A percentile compares a stretch with the other conserved stretches of the same genome.
phyloP scores from a whole-genome alignment of 2,888 invertebrate genomes.

The Drepanosiphum platanoidis region DNA sequence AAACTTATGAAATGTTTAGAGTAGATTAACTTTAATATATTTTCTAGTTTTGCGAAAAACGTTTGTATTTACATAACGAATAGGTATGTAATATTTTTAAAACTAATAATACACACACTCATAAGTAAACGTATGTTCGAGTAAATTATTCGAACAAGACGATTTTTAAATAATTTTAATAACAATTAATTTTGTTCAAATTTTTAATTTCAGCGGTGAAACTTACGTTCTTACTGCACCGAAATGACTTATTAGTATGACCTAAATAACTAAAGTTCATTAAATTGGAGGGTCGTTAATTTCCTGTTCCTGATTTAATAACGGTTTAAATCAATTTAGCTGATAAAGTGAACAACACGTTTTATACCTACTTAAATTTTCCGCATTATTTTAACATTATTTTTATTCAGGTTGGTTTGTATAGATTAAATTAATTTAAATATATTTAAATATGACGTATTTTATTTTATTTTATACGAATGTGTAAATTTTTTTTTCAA shows the following conservation, averaged over 20 bases:
- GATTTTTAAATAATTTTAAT: background rate
- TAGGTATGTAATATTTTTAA: background rate
- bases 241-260: constrained; percentile 38
- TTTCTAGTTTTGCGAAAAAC: background rate
- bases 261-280: constrained; percentile 32
- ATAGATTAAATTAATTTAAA: background rate
- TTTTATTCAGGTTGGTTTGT: background rate
- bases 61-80: background rate
- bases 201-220: background rate
- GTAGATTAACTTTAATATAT: background rate
- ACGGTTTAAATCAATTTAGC: constrained; percentile 35
- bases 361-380: constrained; percentile 2
- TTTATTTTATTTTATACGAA: background rate
- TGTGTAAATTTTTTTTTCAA: background rate
- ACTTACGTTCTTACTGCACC: background rate
- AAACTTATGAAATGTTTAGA: background rate
- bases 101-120: background rate
- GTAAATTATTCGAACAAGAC: background rate
- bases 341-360: constrained; percentile 1
- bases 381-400: background rate
- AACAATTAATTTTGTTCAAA: background rate
- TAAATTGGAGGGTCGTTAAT: constrained; percentile 28
- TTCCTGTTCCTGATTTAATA: constrained; percentile 53
- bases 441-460: background rate
- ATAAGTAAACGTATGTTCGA: background rate